Evolutionary conservation across 2,797 vertebrate species (phyloP).

Genomic region (Poecilia velifera): DNA sequence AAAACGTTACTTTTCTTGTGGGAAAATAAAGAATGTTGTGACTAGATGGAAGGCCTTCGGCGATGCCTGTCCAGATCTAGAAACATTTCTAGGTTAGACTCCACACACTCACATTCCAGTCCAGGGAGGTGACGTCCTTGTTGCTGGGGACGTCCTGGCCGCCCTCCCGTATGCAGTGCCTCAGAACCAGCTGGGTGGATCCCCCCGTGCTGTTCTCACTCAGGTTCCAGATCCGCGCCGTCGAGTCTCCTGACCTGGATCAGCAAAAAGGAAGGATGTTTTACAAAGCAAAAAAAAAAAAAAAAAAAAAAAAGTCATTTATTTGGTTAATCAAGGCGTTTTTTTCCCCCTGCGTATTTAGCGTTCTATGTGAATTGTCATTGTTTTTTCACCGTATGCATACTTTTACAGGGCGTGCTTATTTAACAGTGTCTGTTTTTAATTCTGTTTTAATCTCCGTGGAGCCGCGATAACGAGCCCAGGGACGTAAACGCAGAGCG

Average conservation of each 20-base stretch:
- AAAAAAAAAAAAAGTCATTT: constrained; percentile 2
- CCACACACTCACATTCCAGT: constrained; percentile 91
- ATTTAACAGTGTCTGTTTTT: neutral
- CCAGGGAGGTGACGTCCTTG: constrained; percentile 96
- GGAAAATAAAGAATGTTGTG: constrained; percentile 11
- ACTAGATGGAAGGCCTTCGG: constrained; percentile 42
- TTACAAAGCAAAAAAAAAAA: constrained; percentile 15
- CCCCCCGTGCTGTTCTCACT: constrained; percentile 94
- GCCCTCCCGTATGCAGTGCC: constrained; percentile 97
- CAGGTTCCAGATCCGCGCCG: constrained; percentile 98
- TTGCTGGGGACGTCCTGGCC: constrained; percentile 98
- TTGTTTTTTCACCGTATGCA: neutral
- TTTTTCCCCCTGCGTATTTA: neutral
- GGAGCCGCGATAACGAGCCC: neutral
- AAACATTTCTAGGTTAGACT: constrained; percentile 33
- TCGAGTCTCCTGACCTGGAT: constrained; percentile 94
- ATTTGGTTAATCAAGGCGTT: neutral
- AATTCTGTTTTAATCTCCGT: neutral
- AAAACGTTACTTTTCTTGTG: constrained; percentile 5
- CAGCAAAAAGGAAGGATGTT: constrained; percentile 24
- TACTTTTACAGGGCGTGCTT: neutral
- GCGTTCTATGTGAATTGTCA: neutral
- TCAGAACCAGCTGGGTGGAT: constrained; percentile 96
- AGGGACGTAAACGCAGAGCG: neutral
- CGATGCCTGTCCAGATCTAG: constrained; percentile 15